Conservation (phyloP, 2,888 invertebrate genomes). For the Sturmia bella region DNA sequence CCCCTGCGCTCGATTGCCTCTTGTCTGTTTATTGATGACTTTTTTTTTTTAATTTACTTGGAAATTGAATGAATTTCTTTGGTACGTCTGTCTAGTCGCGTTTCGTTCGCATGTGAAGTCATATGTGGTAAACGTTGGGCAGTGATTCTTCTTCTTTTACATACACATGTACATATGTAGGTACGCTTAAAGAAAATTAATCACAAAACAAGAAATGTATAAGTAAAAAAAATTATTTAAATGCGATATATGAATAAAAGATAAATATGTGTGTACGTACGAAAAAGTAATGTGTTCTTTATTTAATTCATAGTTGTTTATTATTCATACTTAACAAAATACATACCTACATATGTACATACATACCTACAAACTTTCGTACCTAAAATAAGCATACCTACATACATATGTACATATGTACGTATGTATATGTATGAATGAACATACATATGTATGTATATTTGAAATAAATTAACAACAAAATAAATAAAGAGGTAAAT, state of each 20-base stretch:
- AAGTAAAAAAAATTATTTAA: conserved; percentile 29
- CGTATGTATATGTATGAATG: neutral
- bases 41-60: conserved; percentile 72
- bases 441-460: no score
- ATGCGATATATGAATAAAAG: conserved; percentile 2
- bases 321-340: no score
- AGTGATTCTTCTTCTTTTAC: conserved; percentile 41
- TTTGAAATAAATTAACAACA: no score
- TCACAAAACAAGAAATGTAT: neutral
- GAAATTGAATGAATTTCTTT: conserved; percentile 80
- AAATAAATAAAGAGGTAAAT: no score
- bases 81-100: conserved; percentile 79
- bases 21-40: conserved; percentile 64
- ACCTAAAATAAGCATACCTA: no score
- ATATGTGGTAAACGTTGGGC: conserved; percentile 58
- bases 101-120: conserved; percentile 77
- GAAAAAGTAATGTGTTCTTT: no score
- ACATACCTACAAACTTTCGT: no score
- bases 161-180: conserved; percentile 5
- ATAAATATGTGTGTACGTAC: neutral
- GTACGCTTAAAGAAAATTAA: conserved; percentile 9
- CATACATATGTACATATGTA: neutral
- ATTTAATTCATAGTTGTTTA: no score
- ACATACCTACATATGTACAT: no score
- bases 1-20: conserved; percentile 35